These are phyloP conservation scores for Craniophora ligustri DNA, from an alignment of 2,888 invertebrate species.

Conservation along the genomic window DNA sequence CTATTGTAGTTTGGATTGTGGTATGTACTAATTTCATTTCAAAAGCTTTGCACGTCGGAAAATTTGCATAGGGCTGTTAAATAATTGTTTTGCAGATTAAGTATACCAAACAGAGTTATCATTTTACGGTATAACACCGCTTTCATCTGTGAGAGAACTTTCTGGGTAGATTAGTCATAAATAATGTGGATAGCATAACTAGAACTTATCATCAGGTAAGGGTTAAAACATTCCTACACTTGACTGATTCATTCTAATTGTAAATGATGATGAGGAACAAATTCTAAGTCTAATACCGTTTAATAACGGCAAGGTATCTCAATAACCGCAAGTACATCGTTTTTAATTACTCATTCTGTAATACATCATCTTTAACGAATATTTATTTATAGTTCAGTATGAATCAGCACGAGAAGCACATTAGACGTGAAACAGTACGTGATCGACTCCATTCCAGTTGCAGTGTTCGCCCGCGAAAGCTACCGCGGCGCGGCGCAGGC, in stretches of 20 bases:
- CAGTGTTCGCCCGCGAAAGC: constrained; percentile 73
- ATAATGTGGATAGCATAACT: too few species aligned
- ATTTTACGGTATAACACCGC: too few species aligned
- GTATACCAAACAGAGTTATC: too few species aligned
- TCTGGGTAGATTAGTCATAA: too few species aligned
- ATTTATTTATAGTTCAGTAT: constrained; percentile 62
- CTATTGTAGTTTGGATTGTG: constrained; percentile 24
- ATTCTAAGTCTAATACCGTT: constrained; percentile 11
- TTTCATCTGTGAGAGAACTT: too few species aligned
- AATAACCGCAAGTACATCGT: constrained; percentile 30
- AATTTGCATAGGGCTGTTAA: constrained; percentile 21
- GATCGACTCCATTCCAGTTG: constrained; percentile 69
- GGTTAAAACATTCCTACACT: constrained; percentile 22
- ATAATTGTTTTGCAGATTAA: constrained; percentile 16
- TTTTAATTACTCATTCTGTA: constrained; percentile 53
- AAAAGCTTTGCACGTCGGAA: constrained; percentile 19
- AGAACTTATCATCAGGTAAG: constrained; percentile 24
- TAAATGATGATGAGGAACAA: constrained; percentile 24
- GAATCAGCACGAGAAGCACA: constrained; percentile 66
- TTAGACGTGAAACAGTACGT: constrained; percentile 65
- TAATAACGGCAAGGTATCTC: constrained; percentile 36
- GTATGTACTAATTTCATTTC: constrained; percentile 37
- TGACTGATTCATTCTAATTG: constrained; percentile 33
- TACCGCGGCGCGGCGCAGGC: constrained; percentile 62
- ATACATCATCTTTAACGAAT: constrained; percentile 57